Base-by-base conservation (phyloP, 1,140 invertebrate genomes). In the Lamellibrachia luymesi region DNA sequence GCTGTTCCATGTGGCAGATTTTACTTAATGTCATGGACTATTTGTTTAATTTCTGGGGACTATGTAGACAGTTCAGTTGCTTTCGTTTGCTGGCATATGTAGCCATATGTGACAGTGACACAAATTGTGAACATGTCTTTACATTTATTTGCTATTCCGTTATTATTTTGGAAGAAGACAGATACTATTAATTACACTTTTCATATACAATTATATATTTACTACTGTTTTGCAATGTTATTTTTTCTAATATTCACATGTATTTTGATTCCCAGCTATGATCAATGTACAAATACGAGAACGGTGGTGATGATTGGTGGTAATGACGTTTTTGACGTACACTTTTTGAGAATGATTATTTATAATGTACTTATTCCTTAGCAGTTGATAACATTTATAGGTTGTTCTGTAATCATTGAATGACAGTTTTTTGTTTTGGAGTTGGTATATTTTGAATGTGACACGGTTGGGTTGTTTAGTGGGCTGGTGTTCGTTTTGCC, bases 121-220 rank as follows among this genome's bases (percentile, higher is more conserved):
- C 5, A 80, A 80, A 80, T 22, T 80, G 64, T 80, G 64, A 80
- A 80, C 64, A 80, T 94, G 90, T 91, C 51, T 94, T 56, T 94
- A 92, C 92, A 92, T 50, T 94, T 94, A 94, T 93, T 94, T 94
- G 94, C 94, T 94, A 94, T 94, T 94, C 94, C 94, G 95, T 94
- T 94, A 95, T 95, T 95, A 94, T 95, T 95, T 95, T 96, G 95
- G 94, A 95, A 94, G 95, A 94, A 95, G 94, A 80, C 64, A 80
- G 94, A 94, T 94, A 94, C 94, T 94, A 94, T 94, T 94, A 94
- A 94, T 94, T 94, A 94, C 94, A 94, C 94, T 95, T 96, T 95
- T 95, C 95, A 95, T 95, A 95, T 95, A 95, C 94, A 95, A 94
- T 94, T 95, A 94, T 95, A 95, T 95, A 94, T 94, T 93, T 94